Evolutionary conservation across 2,113 vertebrate species (phyloP).

Genomic region (Petromus typicus): DNA sequence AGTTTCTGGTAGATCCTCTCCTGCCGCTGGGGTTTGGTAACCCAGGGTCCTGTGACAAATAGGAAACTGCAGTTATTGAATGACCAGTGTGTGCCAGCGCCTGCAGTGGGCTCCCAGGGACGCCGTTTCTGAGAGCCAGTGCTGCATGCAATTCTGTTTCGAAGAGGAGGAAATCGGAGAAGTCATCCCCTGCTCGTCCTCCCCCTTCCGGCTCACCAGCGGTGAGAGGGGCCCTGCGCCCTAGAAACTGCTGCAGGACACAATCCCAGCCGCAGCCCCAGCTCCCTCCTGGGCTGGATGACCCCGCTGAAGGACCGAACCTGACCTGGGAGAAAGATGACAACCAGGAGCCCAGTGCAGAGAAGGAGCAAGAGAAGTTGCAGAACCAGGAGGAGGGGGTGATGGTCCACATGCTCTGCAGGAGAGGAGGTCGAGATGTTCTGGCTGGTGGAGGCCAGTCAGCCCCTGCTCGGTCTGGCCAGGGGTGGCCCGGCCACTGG

Average conservation of each 20-base stretch:
- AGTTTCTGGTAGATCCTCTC: background rate
- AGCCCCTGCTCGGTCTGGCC: background rate
- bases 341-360: background rate
- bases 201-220: background rate
- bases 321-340: slow-evolving; percentile 7
- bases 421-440: background rate
- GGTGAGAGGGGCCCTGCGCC: background rate
- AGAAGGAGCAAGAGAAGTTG: background rate
- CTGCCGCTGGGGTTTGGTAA: background rate
- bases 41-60: background rate
- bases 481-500: no score
- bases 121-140: background rate
- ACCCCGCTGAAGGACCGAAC: background rate
- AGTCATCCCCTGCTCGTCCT: background rate
- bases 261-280: background rate
- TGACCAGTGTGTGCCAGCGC: background rate
- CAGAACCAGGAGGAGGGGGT: background rate
- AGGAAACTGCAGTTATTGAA: background rate
- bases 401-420: background rate
- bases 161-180: background rate
- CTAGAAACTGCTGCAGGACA: background rate
- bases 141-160: background rate
- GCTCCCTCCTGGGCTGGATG: background rate
- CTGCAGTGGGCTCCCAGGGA: background rate
- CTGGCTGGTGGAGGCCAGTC: background rate